Evolutionary conservation across 2,888 invertebrate genomes (phyloP), one percentile per base, ranked within the genome.

Genomic region (Anthrax anthrax): DNA sequence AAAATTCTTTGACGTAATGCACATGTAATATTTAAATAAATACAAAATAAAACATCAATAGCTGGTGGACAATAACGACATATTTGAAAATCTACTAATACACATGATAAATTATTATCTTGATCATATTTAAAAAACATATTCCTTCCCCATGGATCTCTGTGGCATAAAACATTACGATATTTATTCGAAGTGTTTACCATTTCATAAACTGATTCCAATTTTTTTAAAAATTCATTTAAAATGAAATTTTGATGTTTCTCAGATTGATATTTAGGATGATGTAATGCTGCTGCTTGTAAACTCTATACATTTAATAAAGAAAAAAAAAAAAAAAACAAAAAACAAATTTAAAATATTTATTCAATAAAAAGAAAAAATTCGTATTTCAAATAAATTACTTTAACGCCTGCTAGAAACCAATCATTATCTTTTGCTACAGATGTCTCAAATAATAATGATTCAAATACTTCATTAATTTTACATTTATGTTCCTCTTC

Each of bases 141-240:
- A 55, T 68, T 68, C 13, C 64, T 65, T n/a, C 57, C 56, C 68
- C 68, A 68, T 36, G 60, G 55, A 54, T 68, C 67, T 3, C 63
- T 60, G 55, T 68, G 68, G n/a, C 69, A 67, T 2, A 74, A 56
- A 1, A 71, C 73, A 51, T 73, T 73, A 6, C 64, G 56, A 60
- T 69, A 64, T 41, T 55, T 56, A 40, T 58, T 34, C 4, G 70
- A 63, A 14, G 67, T 50, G 41, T 59, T 58, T 1, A 56, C 56
- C 59, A 63, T 63, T n/a, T 53, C 57, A 29, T 58, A 64, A 0
- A 62, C 50, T 1, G 48, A 49, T 16, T 59, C 56, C 23, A 63
- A 44, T 18, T 42, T 52, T 29, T 53, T 50, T 6, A 60, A 52
- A 32, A 67, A 48, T 23, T 62, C 57, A 3, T 59, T 52, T 1